Conservation (phyloP, 2,888 invertebrate species). For the Ctena decussata region DNA sequence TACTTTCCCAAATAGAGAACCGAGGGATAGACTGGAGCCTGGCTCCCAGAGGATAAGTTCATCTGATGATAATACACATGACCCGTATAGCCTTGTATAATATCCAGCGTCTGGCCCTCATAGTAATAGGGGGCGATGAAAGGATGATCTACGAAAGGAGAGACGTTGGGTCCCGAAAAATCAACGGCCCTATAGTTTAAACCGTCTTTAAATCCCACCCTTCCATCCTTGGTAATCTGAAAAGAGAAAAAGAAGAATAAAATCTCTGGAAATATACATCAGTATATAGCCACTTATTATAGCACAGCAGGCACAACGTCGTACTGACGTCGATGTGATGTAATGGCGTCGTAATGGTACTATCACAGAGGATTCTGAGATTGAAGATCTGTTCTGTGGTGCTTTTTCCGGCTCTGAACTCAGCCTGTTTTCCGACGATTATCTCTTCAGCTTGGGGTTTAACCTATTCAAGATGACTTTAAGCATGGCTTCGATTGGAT, state of each 20-base stretch:
- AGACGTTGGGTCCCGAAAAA: conserved; percentile 54
- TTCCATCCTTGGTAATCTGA: conserved; percentile 73
- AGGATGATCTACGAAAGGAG: conserved; percentile 62
- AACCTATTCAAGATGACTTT: no score
- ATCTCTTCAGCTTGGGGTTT: no score
- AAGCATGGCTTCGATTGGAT: no score
- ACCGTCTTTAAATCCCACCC: conserved; percentile 54
- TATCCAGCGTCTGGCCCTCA: conserved; percentile 41
- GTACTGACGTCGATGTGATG: no score
- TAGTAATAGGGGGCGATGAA: conserved; percentile 77
- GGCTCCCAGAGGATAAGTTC: not conserved
- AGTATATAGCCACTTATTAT: no score
- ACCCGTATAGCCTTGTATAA: not conserved
- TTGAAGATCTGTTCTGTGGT: no score
- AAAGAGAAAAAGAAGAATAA: conserved; percentile 13
- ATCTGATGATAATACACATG: not conserved
- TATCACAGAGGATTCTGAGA: no score
- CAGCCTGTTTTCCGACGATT: no score
- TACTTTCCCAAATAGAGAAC: conserved; percentile 58
- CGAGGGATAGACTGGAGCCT: not conserved
- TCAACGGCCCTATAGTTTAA: conserved; percentile 27
- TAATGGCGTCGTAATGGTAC: no score
- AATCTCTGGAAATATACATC: no score
- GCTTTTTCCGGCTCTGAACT: no score
- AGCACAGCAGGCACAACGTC: no score